These are phyloP conservation scores for Hyles vespertilio DNA, from an alignment of 1,140 invertebrate species.

Conservation along the genomic window DNA sequence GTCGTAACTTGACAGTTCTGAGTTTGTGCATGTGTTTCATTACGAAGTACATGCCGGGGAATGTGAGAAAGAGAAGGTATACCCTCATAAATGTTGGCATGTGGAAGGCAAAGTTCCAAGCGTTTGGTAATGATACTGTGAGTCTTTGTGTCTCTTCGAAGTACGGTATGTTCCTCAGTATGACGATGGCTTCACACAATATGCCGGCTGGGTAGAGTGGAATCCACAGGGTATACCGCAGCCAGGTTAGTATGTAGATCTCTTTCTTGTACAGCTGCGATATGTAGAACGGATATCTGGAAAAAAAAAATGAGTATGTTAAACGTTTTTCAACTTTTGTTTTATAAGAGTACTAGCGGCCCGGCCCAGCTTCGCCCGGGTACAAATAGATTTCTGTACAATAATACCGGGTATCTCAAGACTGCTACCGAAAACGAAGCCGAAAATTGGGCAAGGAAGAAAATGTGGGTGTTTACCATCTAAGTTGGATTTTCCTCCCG, in stretches of 20 bases:
- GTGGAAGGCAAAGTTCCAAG: conserved; percentile 91
- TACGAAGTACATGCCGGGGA: conserved; percentile 84
- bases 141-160: conserved; percentile 91
- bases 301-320: conserved; percentile 29
- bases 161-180: conserved; percentile 89
- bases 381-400: too few species aligned
- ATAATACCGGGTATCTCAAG: not conserved
- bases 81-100: conserved; percentile 87
- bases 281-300: conserved; percentile 94
- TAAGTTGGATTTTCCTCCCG: too few species aligned
- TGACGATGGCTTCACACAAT: conserved; percentile 89
- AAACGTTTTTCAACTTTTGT: not conserved
- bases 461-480: too few species aligned
- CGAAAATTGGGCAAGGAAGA: too few species aligned
- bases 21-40: conserved; percentile 88
- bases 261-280: conserved; percentile 85
- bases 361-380: too few species aligned
- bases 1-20: conserved; percentile 48
- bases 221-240: conserved; percentile 95
- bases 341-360: not conserved
- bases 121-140: conserved; percentile 87
- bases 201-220: conserved; percentile 93
- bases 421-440: not conserved
- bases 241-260: conserved; percentile 89
- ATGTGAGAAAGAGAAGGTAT: conserved; percentile 85